These are phyloP conservation scores for Fukomys damarensis DNA, from an alignment of 2,113 vertebrate genomes.

Conservation along the genomic window DNA sequence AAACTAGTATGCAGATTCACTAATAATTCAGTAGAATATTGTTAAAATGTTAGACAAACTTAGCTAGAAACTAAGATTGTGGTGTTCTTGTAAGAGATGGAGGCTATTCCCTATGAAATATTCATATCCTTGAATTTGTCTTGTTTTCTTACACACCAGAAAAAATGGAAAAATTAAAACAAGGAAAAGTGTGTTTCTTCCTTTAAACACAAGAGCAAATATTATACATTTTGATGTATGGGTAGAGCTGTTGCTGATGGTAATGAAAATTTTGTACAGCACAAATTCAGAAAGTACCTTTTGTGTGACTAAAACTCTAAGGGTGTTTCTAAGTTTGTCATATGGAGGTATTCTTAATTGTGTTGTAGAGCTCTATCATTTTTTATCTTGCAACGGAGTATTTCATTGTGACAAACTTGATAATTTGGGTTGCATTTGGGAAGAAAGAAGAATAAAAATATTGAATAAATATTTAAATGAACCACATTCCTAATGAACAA, in stretches of 20 bases:
- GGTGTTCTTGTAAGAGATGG: background rate
- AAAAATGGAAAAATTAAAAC: background rate
- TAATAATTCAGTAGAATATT: background rate
- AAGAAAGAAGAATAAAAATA: background rate
- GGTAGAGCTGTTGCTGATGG: background rate
- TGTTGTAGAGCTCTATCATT: background rate
- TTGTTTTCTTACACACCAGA: background rate
- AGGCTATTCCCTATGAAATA: background rate
- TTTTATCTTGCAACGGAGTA: background rate
- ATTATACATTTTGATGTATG: background rate
- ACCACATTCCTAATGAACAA: background rate
- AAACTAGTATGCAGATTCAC: background rate
- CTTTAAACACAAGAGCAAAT: background rate
- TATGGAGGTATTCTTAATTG: background rate
- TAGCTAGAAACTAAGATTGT: background rate
- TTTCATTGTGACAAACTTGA: background rate
- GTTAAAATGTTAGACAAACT: background rate
- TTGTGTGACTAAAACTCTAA: background rate
- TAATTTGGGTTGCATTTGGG: background rate
- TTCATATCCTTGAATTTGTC: background rate
- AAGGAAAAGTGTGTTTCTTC: background rate
- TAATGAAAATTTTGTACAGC: accelerated
- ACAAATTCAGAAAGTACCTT: too few species aligned
- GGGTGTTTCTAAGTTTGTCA: background rate
- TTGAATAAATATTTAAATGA: background rate